Conservation (phyloP, 2,113 vertebrate species). For the Anguilla japonica region DNA sequence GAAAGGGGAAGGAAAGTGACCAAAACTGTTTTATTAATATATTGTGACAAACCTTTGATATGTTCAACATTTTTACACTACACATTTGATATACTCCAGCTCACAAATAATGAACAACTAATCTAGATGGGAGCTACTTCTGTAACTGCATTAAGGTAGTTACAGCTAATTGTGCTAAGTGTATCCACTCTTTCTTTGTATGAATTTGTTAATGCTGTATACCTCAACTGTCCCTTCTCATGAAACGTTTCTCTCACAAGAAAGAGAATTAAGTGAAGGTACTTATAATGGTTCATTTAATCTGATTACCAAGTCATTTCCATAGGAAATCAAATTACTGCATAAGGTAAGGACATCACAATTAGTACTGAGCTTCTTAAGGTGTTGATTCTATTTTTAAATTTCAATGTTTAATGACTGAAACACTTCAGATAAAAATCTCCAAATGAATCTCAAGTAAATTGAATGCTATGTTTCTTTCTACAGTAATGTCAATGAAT, state of each 20-base stretch:
- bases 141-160: background rate
- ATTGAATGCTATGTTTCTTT: background rate
- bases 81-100: background rate
- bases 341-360: background rate
- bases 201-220: background rate
- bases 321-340: background rate
- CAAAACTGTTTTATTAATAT: background rate
- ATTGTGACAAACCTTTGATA: background rate
- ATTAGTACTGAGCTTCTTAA: background rate
- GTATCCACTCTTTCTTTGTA: background rate
- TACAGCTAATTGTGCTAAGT: background rate
- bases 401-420: background rate
- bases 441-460: background rate
- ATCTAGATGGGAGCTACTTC: background rate
- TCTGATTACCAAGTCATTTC: background rate
- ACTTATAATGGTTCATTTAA: background rate
- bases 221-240: background rate
- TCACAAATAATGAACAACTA: background rate
- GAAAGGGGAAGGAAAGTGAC: background rate
- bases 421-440: background rate
- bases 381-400: background rate
- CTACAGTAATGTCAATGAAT: background rate
- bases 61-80: background rate
- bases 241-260: background rate
- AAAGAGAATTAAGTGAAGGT: background rate